A percentile compares a stretch with the other conserved stretches of the same genome.
Evolutionary conservation across 2,797 vertebrate species (phyloP).

Genomic region (Muscicapa striata): DNA sequence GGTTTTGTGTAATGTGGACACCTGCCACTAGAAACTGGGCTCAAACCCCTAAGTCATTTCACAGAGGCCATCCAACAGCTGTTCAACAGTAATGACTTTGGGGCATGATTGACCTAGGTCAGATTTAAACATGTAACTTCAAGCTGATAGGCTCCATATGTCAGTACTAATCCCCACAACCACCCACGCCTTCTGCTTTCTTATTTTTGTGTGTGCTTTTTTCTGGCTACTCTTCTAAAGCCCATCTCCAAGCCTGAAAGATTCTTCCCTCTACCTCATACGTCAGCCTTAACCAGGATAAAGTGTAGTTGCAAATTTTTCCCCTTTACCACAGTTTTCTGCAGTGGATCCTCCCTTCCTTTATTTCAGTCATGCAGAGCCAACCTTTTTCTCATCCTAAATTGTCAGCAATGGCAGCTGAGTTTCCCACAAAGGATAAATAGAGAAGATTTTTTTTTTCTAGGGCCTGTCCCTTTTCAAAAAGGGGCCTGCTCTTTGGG

Average conservation of each 20-base stretch:
- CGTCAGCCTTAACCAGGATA: neutral
- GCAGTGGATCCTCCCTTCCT: neutral
- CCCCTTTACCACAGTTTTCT: neutral
- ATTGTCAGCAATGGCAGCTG: neutral
- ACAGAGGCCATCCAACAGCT: slow-evolving; percentile 56
- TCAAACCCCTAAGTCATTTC: slow-evolving; percentile 51
- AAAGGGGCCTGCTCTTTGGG: neutral
- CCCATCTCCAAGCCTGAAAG: neutral
- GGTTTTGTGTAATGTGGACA: slow-evolving; percentile 38
- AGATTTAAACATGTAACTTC: slow-evolving; percentile 48
- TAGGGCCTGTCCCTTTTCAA: neutral
- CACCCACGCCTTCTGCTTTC: slow-evolving; percentile 63
- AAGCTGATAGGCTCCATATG: slow-evolving; percentile 62
- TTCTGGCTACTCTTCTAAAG: slow-evolving; percentile 46
- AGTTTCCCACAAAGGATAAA: neutral
- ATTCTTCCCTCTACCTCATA: neutral
- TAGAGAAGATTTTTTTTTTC: neutral
- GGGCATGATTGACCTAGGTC: slow-evolving; percentile 49
- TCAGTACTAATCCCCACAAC: slow-evolving; percentile 53
- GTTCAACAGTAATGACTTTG: slow-evolving; percentile 35
- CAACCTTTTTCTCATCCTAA: neutral
- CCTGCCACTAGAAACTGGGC: slow-evolving; percentile 55
- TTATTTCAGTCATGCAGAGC: neutral
- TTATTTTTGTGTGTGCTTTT: slow-evolving; percentile 6
- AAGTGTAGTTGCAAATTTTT: neutral